phyloP scores from a whole-genome alignment of 2,113 vertebrate genomes.

The Pterocles burchelli region DNA sequence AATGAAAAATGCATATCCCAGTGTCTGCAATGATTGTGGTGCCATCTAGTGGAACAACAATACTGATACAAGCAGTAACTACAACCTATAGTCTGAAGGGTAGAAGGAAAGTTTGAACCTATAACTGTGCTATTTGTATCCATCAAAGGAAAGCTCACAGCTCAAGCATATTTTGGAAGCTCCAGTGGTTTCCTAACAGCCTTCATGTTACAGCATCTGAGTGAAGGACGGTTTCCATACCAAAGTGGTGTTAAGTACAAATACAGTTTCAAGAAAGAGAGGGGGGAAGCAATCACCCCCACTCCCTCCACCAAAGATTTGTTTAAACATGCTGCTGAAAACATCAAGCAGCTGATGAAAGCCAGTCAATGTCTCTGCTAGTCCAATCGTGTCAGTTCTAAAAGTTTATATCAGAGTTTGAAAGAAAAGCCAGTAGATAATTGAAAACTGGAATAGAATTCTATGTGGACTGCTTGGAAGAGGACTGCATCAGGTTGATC shows the following conservation, averaged over 20 bases:
- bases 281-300: fast-evolving
- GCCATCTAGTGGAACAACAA: slow-evolving; percentile 66
- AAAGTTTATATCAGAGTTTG: not conserved
- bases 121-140: not conserved
- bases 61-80: not conserved
- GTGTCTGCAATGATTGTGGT: not conserved
- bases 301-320: fast-evolving
- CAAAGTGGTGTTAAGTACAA: not conserved
- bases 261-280: not conserved
- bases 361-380: not conserved
- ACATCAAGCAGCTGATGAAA: not conserved
- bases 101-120: not conserved
- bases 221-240: not conserved
- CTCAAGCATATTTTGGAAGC: not conserved
- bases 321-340: not conserved
- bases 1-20: not conserved
- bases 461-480: not conserved
- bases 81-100: fast-evolving
- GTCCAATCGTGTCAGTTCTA: not conserved
- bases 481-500: not conserved
- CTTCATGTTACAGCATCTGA: not conserved
- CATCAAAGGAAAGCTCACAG: not conserved
- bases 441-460: not conserved
- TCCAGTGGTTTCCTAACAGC: not conserved
- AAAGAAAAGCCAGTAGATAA: not conserved